phyloP scores from a whole-genome alignment of 2,113 vertebrate species.

The Triplophysa dalaica region DNA sequence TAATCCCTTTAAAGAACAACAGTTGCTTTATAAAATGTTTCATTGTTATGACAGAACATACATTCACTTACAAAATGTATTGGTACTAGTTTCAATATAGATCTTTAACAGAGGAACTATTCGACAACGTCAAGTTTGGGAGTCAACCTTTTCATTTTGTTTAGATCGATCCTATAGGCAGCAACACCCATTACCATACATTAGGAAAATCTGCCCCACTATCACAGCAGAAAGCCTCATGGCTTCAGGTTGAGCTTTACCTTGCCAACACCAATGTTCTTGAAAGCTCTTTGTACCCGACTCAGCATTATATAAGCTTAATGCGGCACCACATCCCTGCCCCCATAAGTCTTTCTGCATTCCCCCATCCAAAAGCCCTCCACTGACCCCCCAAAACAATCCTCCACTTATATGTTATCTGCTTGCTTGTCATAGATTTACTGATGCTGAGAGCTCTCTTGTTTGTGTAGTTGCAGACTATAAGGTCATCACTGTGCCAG shows the following conservation, averaged over 20 bases:
- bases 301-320: conserved; percentile 41
- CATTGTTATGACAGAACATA: conserved; percentile 54
- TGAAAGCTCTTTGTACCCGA: conserved; percentile 11
- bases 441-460: conserved; percentile 20
- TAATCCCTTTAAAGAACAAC: conserved; percentile 52
- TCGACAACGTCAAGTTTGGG: neutral
- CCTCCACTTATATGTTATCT: conserved; percentile 34
- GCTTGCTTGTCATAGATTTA: conserved; percentile 19
- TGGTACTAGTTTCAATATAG: neutral
- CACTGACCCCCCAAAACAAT: conserved; percentile 8
- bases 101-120: neutral
- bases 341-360: conserved; percentile 9
- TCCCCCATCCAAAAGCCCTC: neutral
- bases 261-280: conserved; percentile 35
- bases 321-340: neutral
- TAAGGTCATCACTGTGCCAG: conserved; percentile 42
- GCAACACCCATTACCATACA: neutral
- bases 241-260: neutral
- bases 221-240: neutral
- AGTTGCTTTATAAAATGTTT: conserved; percentile 56
- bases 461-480: conserved; percentile 34
- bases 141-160: neutral
- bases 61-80: neutral
- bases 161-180: neutral
- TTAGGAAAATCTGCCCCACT: neutral